Percentiles rank a stretch among this genome's conserved stretches.
These are phyloP conservation scores for Urocynchramus pylzowi DNA, from an alignment of 2,113 vertebrate species.

Conservation along the genomic window DNA sequence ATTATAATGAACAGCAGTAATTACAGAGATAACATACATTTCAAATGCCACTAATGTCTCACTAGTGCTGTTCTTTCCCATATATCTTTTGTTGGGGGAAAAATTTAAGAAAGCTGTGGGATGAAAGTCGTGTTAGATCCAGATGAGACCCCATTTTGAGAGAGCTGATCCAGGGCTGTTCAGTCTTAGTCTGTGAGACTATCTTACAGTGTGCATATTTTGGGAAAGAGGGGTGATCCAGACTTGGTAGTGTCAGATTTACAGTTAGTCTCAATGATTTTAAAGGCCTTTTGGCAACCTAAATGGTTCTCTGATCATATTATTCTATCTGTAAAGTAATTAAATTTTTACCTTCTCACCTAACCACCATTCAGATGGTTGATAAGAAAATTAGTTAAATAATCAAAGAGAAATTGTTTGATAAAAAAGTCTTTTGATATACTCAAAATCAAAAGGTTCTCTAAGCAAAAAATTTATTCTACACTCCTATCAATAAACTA, in stretches of 20 bases:
- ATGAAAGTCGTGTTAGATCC: neutral
- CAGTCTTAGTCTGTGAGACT: neutral
- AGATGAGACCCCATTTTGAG: neutral
- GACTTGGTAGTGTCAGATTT: neutral
- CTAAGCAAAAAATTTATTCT: neutral
- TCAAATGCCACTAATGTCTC: neutral
- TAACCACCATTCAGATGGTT: neutral
- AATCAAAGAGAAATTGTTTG: neutral
- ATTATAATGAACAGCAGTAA: neutral
- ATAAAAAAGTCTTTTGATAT: neutral
- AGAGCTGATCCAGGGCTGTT: neutral
- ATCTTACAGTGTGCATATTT: neutral
- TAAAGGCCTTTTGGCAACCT: neutral
- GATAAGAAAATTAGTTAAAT: neutral
- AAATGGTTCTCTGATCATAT: neutral
- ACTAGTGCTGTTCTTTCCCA: neutral
- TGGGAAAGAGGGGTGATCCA: neutral
- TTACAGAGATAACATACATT: neutral
- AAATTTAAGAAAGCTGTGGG: neutral
- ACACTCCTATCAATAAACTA: neutral
- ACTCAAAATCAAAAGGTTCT: neutral
- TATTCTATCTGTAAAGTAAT: neutral
- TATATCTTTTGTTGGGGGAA: neutral
- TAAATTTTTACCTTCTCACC: neutral
- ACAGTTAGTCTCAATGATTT: neutral